phyloP scores from a whole-genome alignment of 2,888 invertebrate genomes.

The Leptinotarsa haldemani region DNA sequence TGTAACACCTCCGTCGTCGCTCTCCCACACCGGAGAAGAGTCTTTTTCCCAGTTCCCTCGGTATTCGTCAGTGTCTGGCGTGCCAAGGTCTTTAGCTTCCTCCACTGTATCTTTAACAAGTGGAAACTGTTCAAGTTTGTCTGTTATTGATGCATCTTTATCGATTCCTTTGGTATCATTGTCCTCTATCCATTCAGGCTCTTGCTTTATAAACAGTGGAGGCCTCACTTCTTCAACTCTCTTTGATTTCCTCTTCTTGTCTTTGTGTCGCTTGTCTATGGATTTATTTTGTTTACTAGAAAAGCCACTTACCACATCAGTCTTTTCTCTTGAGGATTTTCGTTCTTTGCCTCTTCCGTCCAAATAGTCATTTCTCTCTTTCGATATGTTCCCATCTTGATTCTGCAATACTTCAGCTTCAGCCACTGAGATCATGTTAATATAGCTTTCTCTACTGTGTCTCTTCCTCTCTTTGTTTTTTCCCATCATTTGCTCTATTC shows the following conservation, averaged over 20 bases:
- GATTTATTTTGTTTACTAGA: slow-evolving; percentile 26
- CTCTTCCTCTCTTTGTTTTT: slow-evolving; percentile 24
- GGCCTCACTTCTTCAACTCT: slow-evolving; percentile 14
- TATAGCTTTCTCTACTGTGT: slow-evolving; percentile 18
- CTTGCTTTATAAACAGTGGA: slow-evolving; percentile 20
- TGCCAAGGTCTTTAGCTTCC: slow-evolving; percentile 15
- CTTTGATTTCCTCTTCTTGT: slow-evolving; percentile 23
- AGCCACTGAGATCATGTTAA: slow-evolving; percentile 37
- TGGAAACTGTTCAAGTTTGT: slow-evolving; percentile 27
- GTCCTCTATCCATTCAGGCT: slow-evolving; percentile 36
- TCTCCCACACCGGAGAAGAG: slow-evolving; percentile 50
- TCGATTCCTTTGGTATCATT: not conserved
- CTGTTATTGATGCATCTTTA: not conserved
- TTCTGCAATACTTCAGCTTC: slow-evolving; percentile 27
- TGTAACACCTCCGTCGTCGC: slow-evolving; percentile 46
- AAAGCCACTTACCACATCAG: slow-evolving; percentile 47
- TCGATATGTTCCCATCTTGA: not conserved
- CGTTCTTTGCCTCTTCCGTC: slow-evolving; percentile 7
- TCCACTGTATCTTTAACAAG: slow-evolving; percentile 27
- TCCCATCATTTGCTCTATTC: not conserved
- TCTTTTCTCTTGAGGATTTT: slow-evolving; percentile 24
- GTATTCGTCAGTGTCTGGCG: slow-evolving; percentile 53
- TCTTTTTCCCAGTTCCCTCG: slow-evolving; percentile 43
- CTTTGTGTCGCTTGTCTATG: slow-evolving; percentile 5
- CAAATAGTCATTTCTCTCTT: not conserved